Percentiles rank a stretch among this genome's conserved stretches.
Evolutionary conservation across 1,140 invertebrate genomes (phyloP).

Genomic region (Sycophaga agraensis): DNA sequence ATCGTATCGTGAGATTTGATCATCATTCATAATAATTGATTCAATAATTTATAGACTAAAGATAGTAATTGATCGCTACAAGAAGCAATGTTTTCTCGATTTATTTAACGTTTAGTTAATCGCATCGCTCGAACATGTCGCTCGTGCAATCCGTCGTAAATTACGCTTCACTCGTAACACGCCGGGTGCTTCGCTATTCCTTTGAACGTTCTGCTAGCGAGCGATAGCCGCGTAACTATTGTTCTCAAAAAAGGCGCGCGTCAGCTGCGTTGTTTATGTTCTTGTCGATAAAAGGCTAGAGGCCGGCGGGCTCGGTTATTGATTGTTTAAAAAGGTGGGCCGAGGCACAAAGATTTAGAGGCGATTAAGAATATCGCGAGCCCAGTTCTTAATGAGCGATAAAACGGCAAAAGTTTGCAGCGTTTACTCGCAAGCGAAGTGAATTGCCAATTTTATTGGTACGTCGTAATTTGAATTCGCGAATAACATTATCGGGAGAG

Average conservation of each 20-base stretch:
- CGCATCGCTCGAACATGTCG: background rate
- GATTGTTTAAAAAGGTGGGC: background rate
- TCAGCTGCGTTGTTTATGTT: too few relatives aligned
- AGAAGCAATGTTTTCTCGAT: too few relatives aligned
- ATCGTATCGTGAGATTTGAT: too few relatives aligned
- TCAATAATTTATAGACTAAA: too few relatives aligned
- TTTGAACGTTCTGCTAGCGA: background rate
- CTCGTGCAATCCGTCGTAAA: background rate
- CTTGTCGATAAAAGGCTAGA: too few relatives aligned
- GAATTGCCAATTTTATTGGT: slow-evolving; percentile 9
- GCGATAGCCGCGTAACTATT: background rate
- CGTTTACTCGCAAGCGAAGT: background rate
- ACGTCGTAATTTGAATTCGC: background rate
- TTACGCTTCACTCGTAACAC: background rate
- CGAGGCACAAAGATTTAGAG: slow-evolving; percentile 1
- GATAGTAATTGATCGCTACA: too few relatives aligned
- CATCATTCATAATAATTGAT: too few relatives aligned
- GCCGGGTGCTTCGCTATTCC: background rate
- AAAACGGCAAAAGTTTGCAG: slow-evolving; percentile 9
- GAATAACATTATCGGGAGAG: background rate
- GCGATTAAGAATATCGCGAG: slow-evolving; percentile 3
- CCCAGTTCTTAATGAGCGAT: slow-evolving; percentile 1
- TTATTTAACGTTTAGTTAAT: too few relatives aligned
- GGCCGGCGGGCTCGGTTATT: background rate
- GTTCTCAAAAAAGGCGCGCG: background rate